Percentiles rank a stretch among this genome's conserved stretches.
Evolutionary conservation across 2,113 vertebrate genomes (phyloP).

Genomic region (Nesoenas mayeri): DNA sequence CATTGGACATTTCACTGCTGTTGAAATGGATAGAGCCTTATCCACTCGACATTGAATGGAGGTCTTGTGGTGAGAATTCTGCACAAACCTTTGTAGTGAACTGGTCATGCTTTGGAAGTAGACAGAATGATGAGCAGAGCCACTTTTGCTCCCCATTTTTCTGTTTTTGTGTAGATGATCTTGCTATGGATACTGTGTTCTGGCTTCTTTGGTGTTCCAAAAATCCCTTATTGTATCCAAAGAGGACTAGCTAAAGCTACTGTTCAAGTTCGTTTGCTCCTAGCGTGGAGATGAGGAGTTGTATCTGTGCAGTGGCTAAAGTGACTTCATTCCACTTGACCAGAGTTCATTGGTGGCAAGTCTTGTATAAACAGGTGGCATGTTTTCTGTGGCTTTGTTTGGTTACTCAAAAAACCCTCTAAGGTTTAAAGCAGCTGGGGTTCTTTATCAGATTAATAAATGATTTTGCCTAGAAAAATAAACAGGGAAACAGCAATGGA

Average conservation of each 20-base stretch:
- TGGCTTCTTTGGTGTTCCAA: background rate
- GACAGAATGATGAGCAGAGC: background rate
- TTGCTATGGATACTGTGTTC: background rate
- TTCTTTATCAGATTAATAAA: background rate
- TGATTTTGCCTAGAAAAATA: background rate
- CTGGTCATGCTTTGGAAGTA: background rate
- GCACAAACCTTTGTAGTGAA: background rate
- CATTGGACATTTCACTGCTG: background rate
- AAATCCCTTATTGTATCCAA: background rate
- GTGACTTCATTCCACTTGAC: background rate
- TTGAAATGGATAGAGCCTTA: background rate
- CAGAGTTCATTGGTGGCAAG: background rate
- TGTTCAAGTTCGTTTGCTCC: background rate
- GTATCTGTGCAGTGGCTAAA: background rate
- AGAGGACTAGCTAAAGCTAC: background rate
- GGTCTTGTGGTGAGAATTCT: background rate
- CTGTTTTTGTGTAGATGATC: background rate
- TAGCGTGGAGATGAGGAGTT: background rate
- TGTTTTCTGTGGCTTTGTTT: background rate
- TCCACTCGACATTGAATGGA: background rate
- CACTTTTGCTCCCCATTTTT: background rate
- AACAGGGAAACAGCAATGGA: background rate
- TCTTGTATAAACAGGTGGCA: background rate
- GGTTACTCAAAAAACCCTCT: fast-evolving
- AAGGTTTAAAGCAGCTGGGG: background rate